A percentile compares a stretch with the other conserved stretches of the same genome.
phyloP scores from a whole-genome alignment of 2,888 invertebrate genomes.

The Tolmerus cingulatus region DNA sequence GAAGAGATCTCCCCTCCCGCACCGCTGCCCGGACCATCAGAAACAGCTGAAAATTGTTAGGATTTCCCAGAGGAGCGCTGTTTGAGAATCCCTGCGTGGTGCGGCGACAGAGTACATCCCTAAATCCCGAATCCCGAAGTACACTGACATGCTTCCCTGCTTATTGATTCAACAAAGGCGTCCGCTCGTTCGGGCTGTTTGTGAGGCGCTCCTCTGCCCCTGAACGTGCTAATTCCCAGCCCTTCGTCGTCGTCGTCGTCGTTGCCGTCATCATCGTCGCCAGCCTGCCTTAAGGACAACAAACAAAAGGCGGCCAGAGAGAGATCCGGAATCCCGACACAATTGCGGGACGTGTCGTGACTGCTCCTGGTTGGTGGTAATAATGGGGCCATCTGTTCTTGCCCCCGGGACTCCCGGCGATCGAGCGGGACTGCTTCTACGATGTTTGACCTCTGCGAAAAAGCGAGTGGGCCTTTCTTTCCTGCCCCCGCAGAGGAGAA shows the following conservation, averaged over 20 bases:
- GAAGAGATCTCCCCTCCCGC: not conserved
- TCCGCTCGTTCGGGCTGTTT: not conserved
- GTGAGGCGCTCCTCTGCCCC: not conserved
- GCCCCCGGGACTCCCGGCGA: not conserved
- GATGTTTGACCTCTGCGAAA: not conserved
- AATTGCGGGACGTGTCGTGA: not conserved
- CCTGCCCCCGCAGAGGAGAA: not conserved
- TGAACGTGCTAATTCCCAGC: not conserved
- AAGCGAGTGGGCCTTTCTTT: not conserved
- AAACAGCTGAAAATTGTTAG: not conserved
- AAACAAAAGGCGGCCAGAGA: not conserved
- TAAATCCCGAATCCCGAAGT: not conserved
- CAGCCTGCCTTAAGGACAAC: conserved; percentile 12
- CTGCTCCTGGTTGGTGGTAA: not conserved
- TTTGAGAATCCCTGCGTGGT: not conserved
- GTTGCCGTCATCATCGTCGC: not conserved
- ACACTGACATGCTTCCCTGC: conserved; percentile 12
- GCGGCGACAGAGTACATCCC: not conserved
- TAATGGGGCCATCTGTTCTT: conserved; percentile 1
- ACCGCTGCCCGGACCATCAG: not conserved
- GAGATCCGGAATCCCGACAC: not conserved
- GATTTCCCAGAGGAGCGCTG: not conserved
- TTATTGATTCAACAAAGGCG: conserved; percentile 13
- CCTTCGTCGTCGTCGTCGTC: not conserved
- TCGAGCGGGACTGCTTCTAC: not conserved